Evolutionary conservation across 2,888 invertebrate species (phyloP).

Genomic region (Drosophila putrida): DNA sequence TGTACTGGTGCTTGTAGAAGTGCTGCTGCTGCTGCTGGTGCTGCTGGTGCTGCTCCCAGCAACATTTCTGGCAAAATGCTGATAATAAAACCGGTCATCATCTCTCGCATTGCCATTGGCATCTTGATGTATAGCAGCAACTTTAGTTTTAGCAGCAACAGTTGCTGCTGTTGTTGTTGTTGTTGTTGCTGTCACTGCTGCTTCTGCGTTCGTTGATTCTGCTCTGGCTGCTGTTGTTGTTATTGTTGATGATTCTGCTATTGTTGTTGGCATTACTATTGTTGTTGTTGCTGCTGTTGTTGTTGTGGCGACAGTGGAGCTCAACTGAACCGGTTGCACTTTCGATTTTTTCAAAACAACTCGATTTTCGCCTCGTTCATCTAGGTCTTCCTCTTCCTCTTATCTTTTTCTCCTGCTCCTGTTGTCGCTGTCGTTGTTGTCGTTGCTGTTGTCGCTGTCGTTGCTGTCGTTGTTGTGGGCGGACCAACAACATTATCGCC

Average conservation of each 20-base stretch:
- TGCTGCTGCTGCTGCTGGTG: too few relatives aligned
- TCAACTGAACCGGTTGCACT: conserved; percentile 81
- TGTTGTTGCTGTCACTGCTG: conserved; percentile 43
- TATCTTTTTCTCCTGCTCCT: conserved; percentile 15
- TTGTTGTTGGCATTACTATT: conserved; percentile 19
- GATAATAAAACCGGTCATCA: conserved; percentile 82
- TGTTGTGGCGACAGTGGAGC: conserved; percentile 27
- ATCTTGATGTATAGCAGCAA: conserved; percentile 56
- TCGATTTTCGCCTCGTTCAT: conserved; percentile 56
- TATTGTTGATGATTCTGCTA: conserved; percentile 31
- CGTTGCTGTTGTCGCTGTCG: conserved; percentile 21
- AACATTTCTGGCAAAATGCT: conserved; percentile 55
- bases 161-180: conserved; percentile 42
- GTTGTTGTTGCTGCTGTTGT: conserved; percentile 31
- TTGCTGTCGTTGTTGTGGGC: conserved; percentile 27
- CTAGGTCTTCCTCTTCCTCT: conserved; percentile 30
- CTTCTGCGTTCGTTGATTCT: conserved; percentile 22
- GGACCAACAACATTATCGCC: conserved; percentile 19
- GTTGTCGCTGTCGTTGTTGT: conserved; percentile 28
- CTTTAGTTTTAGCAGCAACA: conserved; percentile 36
- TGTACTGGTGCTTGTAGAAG: conserved; percentile 15
- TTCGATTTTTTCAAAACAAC: conserved; percentile 80
- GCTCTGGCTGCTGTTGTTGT: conserved; percentile 34
- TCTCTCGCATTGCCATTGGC: conserved; percentile 44
- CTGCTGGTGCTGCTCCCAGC: conserved; percentile 28